phyloP scores from a whole-genome alignment of 2,113 vertebrate species.

The Microcebus ravelobensis region DNA sequence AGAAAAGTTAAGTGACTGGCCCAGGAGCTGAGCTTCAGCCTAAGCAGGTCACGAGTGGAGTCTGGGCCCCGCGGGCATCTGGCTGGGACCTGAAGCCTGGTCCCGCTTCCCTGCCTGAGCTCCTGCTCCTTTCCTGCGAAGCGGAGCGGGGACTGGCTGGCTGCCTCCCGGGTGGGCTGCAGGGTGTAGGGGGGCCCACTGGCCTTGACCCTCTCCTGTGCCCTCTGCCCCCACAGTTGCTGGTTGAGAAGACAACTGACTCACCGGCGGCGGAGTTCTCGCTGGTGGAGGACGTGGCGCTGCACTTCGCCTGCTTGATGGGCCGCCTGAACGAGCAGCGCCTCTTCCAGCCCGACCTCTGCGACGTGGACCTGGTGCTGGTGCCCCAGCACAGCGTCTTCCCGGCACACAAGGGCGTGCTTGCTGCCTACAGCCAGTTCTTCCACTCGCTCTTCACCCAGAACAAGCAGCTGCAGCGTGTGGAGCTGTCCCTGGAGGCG shows the following conservation, averaged over 20 bases:
- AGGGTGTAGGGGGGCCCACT: not conserved
- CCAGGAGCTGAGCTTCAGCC: not conserved
- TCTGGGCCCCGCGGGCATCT: not conserved
- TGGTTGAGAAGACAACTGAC: conserved; percentile 97
- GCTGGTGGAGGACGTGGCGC: conserved; percentile 96
- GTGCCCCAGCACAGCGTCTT: conserved; percentile 95
- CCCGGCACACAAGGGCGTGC: conserved; percentile 95
- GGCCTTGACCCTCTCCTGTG: not conserved
- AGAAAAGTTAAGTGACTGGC: not conserved
- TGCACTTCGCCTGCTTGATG: conserved; percentile 97
- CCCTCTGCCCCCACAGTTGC: conserved; percentile 86
- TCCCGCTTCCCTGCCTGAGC: not conserved
- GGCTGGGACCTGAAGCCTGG: not conserved
- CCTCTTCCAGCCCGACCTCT: conserved; percentile 96
- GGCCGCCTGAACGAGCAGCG: conserved; percentile 96
- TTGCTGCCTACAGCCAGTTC: conserved; percentile 96
- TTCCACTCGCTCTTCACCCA: conserved; percentile 96
- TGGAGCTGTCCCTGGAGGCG: conserved; percentile 94
- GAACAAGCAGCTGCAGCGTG: conserved; percentile 93
- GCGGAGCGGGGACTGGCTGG: not conserved
- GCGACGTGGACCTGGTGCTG: conserved; percentile 97
- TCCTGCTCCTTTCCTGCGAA: not conserved
- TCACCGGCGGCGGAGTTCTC: conserved; percentile 95
- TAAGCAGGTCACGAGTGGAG: not conserved
- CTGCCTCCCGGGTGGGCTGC: not conserved